Conservation (phyloP, 2,888 invertebrate species). For the Chelonus formosanus region DNA sequence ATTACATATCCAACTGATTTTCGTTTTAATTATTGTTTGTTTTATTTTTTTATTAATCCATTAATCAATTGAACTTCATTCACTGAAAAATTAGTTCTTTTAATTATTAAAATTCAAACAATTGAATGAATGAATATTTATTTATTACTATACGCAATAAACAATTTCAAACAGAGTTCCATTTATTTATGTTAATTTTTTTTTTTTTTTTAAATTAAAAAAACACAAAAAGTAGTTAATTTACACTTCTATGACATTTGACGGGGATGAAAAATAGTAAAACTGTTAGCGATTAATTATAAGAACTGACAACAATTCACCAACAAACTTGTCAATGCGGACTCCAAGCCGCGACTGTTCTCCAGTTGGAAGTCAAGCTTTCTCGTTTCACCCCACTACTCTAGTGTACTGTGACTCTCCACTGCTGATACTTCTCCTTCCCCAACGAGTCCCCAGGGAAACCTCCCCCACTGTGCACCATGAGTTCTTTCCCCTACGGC, state of each 20-base stretch:
- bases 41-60: no score
- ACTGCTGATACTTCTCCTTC: constrained; percentile 30
- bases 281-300: neutral
- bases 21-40: no score
- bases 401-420: constrained; percentile 27
- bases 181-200: no score
- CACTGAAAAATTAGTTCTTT: no score
- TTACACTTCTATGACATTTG: no score
- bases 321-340: constrained; percentile 45
- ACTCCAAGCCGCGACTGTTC: constrained; percentile 55
- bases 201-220: neutral
- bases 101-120: no score
- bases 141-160: no score
- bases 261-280: no score
- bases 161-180: no score
- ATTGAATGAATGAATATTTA: no score
- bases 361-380: constrained; percentile 40
- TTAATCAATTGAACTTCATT: no score
- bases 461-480: constrained; percentile 32
- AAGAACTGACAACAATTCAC: constrained; percentile 19
- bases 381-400: constrained; percentile 43
- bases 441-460: constrained; percentile 46
- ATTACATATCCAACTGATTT: no score
- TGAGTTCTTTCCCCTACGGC: constrained; percentile 46
- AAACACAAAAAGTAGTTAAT: constrained; percentile 19